Evolutionary conservation across 2,888 invertebrate species (phyloP), one percentile per base, ranked within the genome.

Genomic region (Caenorhabditis macrosperma): DNA sequence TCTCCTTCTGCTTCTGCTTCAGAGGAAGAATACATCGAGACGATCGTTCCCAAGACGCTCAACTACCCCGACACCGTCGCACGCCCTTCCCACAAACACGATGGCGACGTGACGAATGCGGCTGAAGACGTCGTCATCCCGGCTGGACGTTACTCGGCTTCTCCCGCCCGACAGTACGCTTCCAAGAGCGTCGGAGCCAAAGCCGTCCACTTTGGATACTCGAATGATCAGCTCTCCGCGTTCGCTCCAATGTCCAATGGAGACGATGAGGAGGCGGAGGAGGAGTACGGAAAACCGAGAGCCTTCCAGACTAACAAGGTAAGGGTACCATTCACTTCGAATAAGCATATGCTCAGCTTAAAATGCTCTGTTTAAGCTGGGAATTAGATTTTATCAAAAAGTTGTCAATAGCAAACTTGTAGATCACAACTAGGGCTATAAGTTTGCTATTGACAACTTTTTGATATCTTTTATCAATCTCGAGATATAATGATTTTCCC

Each of bases 251-350:
- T 50, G 59, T 44, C 44, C 1, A 17, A 17, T 44, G 44, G n/a
- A n/a, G n/a, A n/a, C n/a, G n/a, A n/a, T n/a, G n/a, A n/a, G n/a
- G n/a, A n/a, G n/a, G n/a, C n/a, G n/a, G n/a, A n/a, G n/a, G 68
- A 20, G 33, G 48, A 46, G 46, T 68, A 66, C n/a, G 72, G 78
- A 57, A 22, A 52, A 24, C 78, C 78, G 24, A 66, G 81, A 71
- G 66, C 46, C 6, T 72, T 81, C 41, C 76, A 81, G 55, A 81
- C 81, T 15, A 66, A 61, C 24, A 76, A 81, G 72, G 81, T 71
- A 7, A 63, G 55, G 5, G 5, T 35, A n/a, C 15, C 3, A 38
- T 38, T 6, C 12, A n/a, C n/a, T n/a, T n/a, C n/a, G n/a, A n/a
- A n/a, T n/a, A n/a, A n/a, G n/a, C n/a, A n/a, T n/a, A n/a, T n/a